Evolutionary conservation across 2,797 vertebrate genomes (phyloP).

Genomic region (Echeneis naucrates): DNA sequence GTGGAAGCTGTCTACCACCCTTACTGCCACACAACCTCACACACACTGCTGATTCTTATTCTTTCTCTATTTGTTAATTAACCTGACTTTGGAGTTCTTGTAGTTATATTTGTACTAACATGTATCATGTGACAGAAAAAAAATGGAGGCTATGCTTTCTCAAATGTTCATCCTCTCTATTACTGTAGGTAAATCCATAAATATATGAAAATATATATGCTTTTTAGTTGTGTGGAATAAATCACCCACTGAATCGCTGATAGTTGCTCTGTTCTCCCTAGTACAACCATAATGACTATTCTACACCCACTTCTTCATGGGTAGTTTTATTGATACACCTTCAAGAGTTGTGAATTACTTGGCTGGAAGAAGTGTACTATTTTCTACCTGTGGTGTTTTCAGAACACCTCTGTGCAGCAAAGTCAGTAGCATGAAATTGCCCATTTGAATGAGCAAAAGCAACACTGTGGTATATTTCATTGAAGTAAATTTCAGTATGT

Average conservation of each 20-base stretch:
- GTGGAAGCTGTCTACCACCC: constrained; percentile 69
- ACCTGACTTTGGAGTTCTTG: constrained; percentile 4
- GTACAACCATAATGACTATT: not conserved
- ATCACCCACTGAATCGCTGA: not conserved
- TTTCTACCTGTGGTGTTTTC: not conserved
- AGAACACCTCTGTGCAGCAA: not conserved
- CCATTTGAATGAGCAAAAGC: not conserved
- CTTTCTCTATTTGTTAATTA: not conserved
- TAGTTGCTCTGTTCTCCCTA: not conserved
- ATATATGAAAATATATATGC: not conserved
- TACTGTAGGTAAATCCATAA: not conserved
- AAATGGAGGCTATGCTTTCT: not conserved
- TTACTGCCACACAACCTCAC: constrained; percentile 32
- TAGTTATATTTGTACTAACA: not conserved
- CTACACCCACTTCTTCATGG: not conserved
- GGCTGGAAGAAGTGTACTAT: not conserved
- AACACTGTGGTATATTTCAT: not conserved
- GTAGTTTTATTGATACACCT: not conserved
- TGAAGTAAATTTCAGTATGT: not conserved
- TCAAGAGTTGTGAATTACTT: not conserved
- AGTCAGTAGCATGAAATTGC: not conserved
- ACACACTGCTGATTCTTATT: constrained; percentile 3
- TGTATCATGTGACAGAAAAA: not conserved
- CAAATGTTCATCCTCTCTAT: not conserved
- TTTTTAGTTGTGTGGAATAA: not conserved